Conservation (phyloP, 2,113 vertebrate genomes). For the Phasianus colchicus region DNA sequence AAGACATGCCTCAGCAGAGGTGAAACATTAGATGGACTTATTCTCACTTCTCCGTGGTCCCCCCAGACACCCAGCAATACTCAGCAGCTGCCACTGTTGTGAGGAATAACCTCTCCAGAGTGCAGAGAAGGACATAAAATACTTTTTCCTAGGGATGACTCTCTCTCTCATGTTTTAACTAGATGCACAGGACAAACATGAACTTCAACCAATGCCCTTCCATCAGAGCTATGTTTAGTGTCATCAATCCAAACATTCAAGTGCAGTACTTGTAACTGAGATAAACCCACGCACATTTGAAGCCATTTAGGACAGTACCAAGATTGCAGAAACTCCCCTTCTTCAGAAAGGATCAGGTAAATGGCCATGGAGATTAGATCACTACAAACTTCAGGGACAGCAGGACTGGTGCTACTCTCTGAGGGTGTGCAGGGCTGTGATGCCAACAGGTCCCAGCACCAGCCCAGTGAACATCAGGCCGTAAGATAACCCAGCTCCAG, state of each 20-base stretch:
- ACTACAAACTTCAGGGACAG: neutral
- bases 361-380: neutral
- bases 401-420: neutral
- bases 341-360: neutral
- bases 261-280: fast-evolving
- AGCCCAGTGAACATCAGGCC: fast-evolving
- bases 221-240: neutral
- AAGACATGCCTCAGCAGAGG: neutral
- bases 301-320: neutral
- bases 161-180: neutral
- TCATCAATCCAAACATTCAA: neutral
- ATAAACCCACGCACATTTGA: neutral
- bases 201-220: neutral
- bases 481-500: neutral
- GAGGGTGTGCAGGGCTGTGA: neutral
- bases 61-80: no score
- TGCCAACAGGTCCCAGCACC: neutral
- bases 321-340: neutral
- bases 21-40: neutral
- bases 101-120: neutral
- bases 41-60: neutral
- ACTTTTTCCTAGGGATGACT: neutral
- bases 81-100: fast-evolving
- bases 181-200: neutral
- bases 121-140: neutral